phyloP scores from a whole-genome alignment of 1,140 invertebrate species.

The Drosophila sulfurigaster region DNA sequence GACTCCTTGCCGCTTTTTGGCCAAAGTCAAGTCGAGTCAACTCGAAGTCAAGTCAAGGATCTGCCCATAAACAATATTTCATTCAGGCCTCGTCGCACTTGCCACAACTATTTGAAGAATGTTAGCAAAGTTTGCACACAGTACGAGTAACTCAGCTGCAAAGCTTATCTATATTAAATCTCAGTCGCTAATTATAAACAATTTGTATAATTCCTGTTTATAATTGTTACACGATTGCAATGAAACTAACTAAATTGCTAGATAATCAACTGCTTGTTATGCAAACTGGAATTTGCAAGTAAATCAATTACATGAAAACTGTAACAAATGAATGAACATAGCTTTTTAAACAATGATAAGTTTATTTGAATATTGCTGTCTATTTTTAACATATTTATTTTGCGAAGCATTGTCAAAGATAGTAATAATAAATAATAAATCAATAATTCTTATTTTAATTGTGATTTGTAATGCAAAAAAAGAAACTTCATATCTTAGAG shows the following conservation, averaged over 20 bases:
- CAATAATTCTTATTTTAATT: no score
- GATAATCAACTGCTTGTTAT: conserved; percentile 5
- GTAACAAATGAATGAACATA: no score
- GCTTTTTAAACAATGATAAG: no score
- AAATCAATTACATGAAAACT: background rate
- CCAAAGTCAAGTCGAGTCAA: background rate
- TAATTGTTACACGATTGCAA: conserved; percentile 17
- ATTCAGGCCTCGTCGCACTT: background rate
- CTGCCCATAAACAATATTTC: conserved; percentile 3
- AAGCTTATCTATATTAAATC: conserved; percentile 8
- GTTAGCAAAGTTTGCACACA: background rate
- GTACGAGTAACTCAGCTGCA: background rate
- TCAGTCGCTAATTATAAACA: conserved; percentile 6
- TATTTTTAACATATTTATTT: no score
- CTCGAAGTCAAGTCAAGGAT: background rate
- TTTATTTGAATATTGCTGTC: no score
- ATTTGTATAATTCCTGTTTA: conserved; percentile 17
- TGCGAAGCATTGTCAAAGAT: no score
- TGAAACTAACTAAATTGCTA: conserved; percentile 3
- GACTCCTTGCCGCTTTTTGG: conserved; percentile 9
- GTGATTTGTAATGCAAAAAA: no score
- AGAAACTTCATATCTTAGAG: no score
- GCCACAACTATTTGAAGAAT: no score
- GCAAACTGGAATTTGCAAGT: background rate
- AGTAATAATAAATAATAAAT: no score